Conservation (phyloP, 2,888 invertebrate species). For the Tipula confusa region DNA sequence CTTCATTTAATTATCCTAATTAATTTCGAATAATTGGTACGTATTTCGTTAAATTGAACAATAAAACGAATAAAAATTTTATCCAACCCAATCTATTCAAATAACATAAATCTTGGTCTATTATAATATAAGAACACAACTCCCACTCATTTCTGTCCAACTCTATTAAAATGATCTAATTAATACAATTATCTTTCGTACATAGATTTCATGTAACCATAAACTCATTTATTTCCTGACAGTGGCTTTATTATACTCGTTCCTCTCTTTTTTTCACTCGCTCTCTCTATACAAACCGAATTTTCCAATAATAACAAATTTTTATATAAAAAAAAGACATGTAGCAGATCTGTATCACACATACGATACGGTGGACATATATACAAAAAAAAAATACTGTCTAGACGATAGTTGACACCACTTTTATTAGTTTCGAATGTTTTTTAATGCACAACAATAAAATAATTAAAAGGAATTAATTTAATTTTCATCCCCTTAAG, state of each 20-base stretch:
- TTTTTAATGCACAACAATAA: not conserved
- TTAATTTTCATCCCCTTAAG: not conserved
- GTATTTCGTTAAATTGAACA: not conserved
- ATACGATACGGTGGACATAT: not conserved
- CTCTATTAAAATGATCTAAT: not conserved
- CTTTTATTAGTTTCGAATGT: not conserved
- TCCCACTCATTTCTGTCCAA: not conserved
- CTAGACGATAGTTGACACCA: not conserved
- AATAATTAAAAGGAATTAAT: not conserved
- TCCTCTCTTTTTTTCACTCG: not conserved
- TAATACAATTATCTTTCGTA: not conserved
- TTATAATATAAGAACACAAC: not conserved
- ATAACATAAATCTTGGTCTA: not conserved
- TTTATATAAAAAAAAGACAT: not conserved
- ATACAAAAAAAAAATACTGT: not conserved
- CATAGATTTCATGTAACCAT: not conserved
- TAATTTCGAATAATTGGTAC: not conserved
- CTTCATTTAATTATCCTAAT: not conserved
- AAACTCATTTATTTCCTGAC: not conserved
- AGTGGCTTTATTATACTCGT: not conserved
- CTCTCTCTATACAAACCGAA: not conserved
- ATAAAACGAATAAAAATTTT: not conserved
- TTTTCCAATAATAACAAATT: conserved; percentile 3
- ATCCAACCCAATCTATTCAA: not conserved
- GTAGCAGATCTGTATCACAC: not conserved